A percentile compares a stretch with the other conserved stretches of the same genome.
phyloP scores from a whole-genome alignment of 1,140 invertebrate genomes.

The Nephotettix cincticeps region DNA sequence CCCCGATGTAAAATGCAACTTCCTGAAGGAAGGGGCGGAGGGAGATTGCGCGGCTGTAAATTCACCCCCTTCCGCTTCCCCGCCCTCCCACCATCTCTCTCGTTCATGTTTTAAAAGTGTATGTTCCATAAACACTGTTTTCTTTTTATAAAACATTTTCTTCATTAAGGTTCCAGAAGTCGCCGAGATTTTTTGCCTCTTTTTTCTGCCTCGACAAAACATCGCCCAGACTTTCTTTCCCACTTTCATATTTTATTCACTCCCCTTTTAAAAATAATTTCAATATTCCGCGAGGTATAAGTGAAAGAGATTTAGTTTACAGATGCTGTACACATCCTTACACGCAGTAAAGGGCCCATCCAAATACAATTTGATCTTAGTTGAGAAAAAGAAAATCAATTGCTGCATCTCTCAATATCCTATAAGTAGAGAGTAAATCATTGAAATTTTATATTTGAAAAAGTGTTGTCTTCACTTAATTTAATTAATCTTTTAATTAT shows the following conservation, averaged over 20 bases:
- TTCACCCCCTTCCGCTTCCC: slow-evolving; percentile 2
- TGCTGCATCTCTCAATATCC: too few species aligned
- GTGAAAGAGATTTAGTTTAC: neutral
- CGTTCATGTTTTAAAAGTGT: slow-evolving; percentile 23
- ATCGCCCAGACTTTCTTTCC: neutral
- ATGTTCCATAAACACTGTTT: slow-evolving; percentile 30
- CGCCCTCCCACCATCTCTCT: neutral
- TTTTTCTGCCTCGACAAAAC: slow-evolving; percentile 9
- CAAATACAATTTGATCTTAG: too few species aligned
- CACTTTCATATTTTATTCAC: slow-evolving; percentile 11
- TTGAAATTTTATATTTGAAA: too few species aligned
- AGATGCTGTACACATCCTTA: too few species aligned
- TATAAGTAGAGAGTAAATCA: too few species aligned
- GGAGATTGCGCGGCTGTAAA: slow-evolving; percentile 26
- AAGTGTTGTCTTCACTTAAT: too few species aligned
- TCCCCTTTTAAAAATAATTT: slow-evolving; percentile 19
- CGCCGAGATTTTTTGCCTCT: neutral
- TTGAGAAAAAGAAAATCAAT: too few species aligned
- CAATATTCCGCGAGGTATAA: neutral
- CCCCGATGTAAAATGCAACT: slow-evolving; percentile 37
- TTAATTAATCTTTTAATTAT: too few species aligned
- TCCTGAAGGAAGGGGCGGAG: slow-evolving; percentile 28
- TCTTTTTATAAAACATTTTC: slow-evolving; percentile 34
- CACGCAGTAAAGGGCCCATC: too few species aligned
- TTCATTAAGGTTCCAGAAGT: slow-evolving; percentile 26